Base-by-base conservation (phyloP, 2,888 invertebrate genomes). In the Caenorhabditis angaria region DNA sequence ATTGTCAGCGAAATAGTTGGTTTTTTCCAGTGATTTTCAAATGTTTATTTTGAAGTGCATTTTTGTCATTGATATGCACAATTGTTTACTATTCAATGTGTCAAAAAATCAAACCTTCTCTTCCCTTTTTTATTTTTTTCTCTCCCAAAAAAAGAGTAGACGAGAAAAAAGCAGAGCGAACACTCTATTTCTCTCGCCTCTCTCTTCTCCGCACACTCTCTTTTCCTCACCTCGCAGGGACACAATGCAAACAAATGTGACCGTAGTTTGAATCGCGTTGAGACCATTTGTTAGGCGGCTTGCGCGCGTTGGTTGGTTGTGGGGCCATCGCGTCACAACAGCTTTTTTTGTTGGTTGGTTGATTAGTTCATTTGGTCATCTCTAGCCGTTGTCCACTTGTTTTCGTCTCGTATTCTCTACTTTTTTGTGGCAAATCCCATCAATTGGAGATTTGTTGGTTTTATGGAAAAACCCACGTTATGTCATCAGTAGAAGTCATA, bases 221-320 rank as follows among this genome's bases (percentile, higher is more conserved):
- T 50, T 22, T 12, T 24, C 50, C 50, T n/a, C 22, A 20, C 6
- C 24, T 24, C 50, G 50, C 50, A 50, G 50, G 20, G 50, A 29
- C 70, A 70, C 70, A 65, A 29, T 5, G 28, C 8, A 62, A 70
- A 59, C 60, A 50, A 62, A 14, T 65, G 67, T 28, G 50, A 71
- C 71, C 66, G 71, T 71, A 67, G 24, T 53, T 12, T 0, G 22
- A 14, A 3, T 53, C 66, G 56, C 35, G 0, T n/a, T 56, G 53
- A 59, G 60, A 71, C 66, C 50, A 27, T 12, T 22, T 27, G 24
- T 20, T 27, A 54, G 54, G 54, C 54, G 54, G 54, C 54, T 2
- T 54, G 27, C 54, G 54, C 27, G 27, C 25, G 54, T 54, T n/a
- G n/a, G n/a, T n/a, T n/a, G n/a, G n/a, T n/a, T n/a, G 27, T 54